Base-by-base conservation (phyloP, 2,113 vertebrate species). In the Phocoena phocoena region DNA sequence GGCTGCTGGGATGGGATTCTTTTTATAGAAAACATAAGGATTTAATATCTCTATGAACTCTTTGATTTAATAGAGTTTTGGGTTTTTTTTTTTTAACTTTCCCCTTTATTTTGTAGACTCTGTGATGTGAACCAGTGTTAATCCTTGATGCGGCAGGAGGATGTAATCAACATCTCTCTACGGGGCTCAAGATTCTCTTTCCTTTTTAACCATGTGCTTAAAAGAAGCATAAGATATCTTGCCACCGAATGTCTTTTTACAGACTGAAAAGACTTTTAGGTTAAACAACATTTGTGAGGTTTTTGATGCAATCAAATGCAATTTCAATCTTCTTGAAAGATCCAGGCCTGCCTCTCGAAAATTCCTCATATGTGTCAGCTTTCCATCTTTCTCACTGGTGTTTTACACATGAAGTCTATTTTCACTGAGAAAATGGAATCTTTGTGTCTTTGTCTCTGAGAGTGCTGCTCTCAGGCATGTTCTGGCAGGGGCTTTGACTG, bases 391-490 rank as follows among this genome's bases (percentile, higher is more conserved):
- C 96, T 98, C 76, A 77, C 88, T 44, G 2, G 98, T 79, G 98
- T 96, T 98, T 98, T 97, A 86, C 98, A 98, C 96, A 95, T 94
- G 84, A 98, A 98, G 97, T 95, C 96, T 97, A 33, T 98, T 98
- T 98, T 98, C 98, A 73, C 95, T 38, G 96, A 97, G 98, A 98
- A 99, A 98, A 97, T 98, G 97, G 98, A 95, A 98, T 98, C 99
- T 99, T 99, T 99, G 99, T 99, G 99, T 98, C 99, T 99, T 99
- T 99, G 99, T 99, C 99, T 99, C 97, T 93, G 97, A 83, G 79
- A 98, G 98, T 93, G 98, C 98, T 98, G 98, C 98, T 98, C 98
- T 98, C 98, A 99, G 98, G 98, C 99, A 98, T 99, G 99, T 98
- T 99, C 99, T 98, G 98, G 99, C 99, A 99, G 98, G 99, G 98